Percentiles rank a stretch among this genome's conserved stretches.
Conservation (phyloP, 2,797 vertebrate genomes). For the Basileuterus tristriatus region DNA sequence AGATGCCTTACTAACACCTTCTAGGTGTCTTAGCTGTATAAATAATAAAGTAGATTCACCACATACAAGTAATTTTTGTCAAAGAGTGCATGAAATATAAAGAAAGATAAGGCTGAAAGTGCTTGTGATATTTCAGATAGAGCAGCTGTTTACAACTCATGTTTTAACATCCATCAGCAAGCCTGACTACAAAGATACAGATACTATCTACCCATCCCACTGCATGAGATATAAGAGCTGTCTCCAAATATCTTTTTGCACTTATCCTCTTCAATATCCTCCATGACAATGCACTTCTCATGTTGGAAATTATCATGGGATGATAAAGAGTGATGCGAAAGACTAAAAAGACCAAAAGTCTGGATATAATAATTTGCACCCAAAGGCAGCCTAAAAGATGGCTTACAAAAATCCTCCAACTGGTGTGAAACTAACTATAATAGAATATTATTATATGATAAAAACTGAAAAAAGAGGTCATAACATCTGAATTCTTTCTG, state of each 20-base stretch:
- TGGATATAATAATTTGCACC: background rate
- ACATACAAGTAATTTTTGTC: background rate
- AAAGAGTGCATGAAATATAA: background rate
- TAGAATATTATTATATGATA: background rate
- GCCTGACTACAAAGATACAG: background rate
- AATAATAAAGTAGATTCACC: background rate
- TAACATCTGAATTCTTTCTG: background rate
- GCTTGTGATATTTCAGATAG: background rate
- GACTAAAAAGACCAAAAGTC: background rate
- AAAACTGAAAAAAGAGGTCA: background rate
- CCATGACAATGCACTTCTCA: background rate
- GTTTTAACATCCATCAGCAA: background rate
- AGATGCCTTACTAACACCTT: background rate
- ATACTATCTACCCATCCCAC: background rate
- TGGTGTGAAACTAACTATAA: background rate
- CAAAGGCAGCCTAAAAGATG: background rate
- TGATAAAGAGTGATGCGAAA: background rate
- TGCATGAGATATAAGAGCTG: background rate
- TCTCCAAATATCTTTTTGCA: background rate
- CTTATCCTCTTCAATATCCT: background rate
- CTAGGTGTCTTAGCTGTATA: background rate
- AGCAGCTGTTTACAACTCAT: background rate
- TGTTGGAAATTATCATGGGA: background rate
- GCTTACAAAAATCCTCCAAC: background rate
- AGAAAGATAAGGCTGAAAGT: background rate